Conservation (phyloP, 2,113 vertebrate species). For the Tyrannus savana region DNA sequence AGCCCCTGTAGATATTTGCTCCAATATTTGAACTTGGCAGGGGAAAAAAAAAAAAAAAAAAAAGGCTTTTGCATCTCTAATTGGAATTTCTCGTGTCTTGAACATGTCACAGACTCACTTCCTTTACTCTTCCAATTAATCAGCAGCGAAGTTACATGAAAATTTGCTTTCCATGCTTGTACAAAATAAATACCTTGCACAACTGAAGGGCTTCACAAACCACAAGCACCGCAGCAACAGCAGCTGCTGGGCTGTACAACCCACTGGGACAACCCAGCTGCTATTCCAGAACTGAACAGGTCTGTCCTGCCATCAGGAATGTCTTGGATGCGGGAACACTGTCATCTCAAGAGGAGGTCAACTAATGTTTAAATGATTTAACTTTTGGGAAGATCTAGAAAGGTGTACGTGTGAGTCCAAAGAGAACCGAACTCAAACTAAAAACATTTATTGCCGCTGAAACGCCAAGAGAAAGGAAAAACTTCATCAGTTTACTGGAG, state of each 20-base stretch:
- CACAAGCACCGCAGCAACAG: neutral
- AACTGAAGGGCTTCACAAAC: neutral
- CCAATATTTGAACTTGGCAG: neutral
- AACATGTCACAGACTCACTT: neutral
- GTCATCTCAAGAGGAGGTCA: neutral
- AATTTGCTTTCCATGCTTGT: neutral
- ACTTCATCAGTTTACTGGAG: neutral
- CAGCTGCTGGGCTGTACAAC: neutral
- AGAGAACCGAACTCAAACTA: neutral
- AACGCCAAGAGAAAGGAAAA: neutral
- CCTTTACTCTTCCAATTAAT: neutral
- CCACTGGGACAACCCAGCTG: neutral
- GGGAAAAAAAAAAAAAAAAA: neutral
- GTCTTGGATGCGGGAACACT: neutral
- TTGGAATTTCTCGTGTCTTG: neutral
- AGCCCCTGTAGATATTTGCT: neutral
- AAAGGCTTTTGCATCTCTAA: neutral
- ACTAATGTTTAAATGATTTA: neutral
- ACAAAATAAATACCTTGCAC: neutral
- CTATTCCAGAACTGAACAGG: neutral
- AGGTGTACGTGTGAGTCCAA: neutral
- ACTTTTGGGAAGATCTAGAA: constrained; percentile 27
- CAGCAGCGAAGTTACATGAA: neutral
- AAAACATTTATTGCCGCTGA: neutral
- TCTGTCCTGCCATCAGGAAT: neutral